Conservation (phyloP, 2,888 invertebrate species). For the Latheticus oryzae region DNA sequence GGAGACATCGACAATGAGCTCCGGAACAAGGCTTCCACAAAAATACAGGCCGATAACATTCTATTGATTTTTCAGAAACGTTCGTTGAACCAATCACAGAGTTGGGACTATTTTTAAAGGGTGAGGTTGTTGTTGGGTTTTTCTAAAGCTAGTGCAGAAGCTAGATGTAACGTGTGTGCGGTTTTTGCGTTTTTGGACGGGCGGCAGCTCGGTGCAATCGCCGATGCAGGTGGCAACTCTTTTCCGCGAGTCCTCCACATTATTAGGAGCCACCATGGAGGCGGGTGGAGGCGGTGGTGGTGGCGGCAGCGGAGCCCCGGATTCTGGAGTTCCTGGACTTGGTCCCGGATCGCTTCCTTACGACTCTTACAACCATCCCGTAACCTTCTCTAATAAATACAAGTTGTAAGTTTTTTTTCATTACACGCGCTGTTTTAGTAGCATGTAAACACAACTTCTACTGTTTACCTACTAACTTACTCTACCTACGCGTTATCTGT, state of each 20-base stretch:
- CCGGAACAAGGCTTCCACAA: constrained; percentile 63
- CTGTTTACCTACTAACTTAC: too few species aligned
- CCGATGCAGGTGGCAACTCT: constrained; percentile 77
- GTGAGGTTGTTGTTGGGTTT: constrained; percentile 68
- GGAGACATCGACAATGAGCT: constrained; percentile 64
- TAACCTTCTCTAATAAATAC: constrained; percentile 64
- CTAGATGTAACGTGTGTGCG: constrained; percentile 54
- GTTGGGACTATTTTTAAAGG: constrained; percentile 69
- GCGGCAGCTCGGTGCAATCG: constrained; percentile 59
- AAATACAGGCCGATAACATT: constrained; percentile 70
- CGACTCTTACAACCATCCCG: constrained; percentile 63
- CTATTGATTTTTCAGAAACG: constrained; percentile 76
- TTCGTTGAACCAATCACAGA: constrained; percentile 68
- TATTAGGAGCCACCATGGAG: constrained; percentile 74
- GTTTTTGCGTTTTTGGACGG: constrained; percentile 52
- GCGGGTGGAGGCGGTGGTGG: constrained; percentile 64
- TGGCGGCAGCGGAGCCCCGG: constrained; percentile 64
- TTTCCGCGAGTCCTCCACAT: constrained; percentile 75
- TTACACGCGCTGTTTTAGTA: constrained; percentile 47
- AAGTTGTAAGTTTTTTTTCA: constrained; percentile 62
- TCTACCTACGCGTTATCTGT: too few species aligned
- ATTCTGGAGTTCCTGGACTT: constrained; percentile 57
- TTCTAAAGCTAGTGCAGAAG: constrained; percentile 60
- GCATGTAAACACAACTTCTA: constrained; percentile 56
- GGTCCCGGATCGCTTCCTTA: constrained; percentile 60